phyloP scores from a whole-genome alignment of 2,113 vertebrate genomes.

The Syngnathus typhle region DNA sequence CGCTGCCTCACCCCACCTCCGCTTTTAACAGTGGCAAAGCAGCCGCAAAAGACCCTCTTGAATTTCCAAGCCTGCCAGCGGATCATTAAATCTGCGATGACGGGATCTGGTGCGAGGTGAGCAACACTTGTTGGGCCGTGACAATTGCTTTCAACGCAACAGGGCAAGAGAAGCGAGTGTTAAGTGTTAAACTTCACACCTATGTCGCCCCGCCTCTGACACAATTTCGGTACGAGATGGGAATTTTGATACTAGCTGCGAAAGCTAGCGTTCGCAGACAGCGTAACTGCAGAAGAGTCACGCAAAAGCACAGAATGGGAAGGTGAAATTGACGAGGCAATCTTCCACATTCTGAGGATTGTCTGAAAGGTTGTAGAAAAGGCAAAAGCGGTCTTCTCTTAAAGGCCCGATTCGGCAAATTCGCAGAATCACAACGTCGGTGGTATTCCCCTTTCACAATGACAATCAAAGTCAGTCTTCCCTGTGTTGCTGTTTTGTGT shows the following conservation, averaged over 20 bases:
- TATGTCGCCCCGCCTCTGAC: not conserved
- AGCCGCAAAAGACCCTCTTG: not conserved
- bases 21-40: not conserved
- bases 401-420: not conserved
- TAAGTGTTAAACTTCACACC: no score
- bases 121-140: not conserved
- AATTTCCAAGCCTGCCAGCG: not conserved
- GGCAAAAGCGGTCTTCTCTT: not conserved
- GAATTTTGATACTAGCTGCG: not conserved
- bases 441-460: not conserved
- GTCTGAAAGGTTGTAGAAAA: not conserved
- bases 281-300: no score
- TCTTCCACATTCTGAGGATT: not conserved
- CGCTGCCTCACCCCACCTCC: slow-evolving; percentile 31
- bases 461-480: not conserved
- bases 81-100: not conserved
- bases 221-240: not conserved
- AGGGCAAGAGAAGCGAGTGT: not conserved
- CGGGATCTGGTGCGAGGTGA: not conserved
- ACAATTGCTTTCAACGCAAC: no score
- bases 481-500: not conserved
- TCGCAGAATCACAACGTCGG: not conserved
- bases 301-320: not conserved
- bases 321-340: not conserved
- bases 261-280: no score